Base-by-base conservation (phyloP, 2,888 invertebrate genomes). In the Melieria crassipennis region DNA sequence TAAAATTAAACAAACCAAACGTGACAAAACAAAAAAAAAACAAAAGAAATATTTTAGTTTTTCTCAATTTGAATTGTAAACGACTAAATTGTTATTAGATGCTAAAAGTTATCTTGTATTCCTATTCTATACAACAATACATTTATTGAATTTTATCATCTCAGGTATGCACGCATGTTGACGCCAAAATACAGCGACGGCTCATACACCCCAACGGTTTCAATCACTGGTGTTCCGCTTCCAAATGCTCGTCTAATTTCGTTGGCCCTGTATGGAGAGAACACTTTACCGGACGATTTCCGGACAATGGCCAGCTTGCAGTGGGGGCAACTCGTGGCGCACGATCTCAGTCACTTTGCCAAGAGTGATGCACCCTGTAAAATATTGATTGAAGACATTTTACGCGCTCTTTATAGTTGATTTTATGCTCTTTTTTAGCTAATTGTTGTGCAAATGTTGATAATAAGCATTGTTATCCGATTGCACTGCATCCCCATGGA, bases 401-500 rank as follows among this genome's bases (percentile, higher is more conserved):
- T 58, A 13, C 16, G 55, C 11, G 5, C 10, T 13, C 7, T 42
- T 13, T 45, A 10, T 45, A n/a, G n/a, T 11, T 16, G 6, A 56
- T 16, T 43, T 57, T 56, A 52, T 46, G 5, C 5, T 9, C 30
- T 30, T 3, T 30, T 67, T 57, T 43, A 78, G 78, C 73, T 47
- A 81, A 85, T 56, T 84, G 84, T 43, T 84, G 85, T 60, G 69
- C 69, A 4, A 71, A 68, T 63, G 50, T 69, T 5, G 63, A 73
- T 0, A 76, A 81, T 73, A 78, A 78, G 1, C 73, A 67, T 11
- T 84, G 84, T 47, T 89, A 88, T 79, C 88, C 90, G 4, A 90
- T 92, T 71, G 78, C 85, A 1, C 82, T 91, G 11, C 88, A 89
- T 1, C 81, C 85, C 1, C 85, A 89, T 60, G 91, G 91, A 78